These are phyloP conservation scores for Girardia tigrina DNA, from an alignment of 2,888 invertebrate genomes.

Conservation along the genomic window DNA sequence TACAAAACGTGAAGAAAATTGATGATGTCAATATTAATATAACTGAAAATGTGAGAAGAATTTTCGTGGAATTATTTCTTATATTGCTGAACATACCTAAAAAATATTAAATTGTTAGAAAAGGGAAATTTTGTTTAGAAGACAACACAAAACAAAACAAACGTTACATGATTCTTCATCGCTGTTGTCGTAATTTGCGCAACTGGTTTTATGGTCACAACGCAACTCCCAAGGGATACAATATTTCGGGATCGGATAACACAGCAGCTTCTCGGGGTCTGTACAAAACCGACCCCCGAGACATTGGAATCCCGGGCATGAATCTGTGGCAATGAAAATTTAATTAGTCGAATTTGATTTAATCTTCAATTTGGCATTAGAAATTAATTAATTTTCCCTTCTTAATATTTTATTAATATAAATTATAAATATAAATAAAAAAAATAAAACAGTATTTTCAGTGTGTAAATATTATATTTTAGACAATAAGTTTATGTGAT, in stretches of 20 bases:
- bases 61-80: neutral
- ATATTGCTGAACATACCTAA: neutral
- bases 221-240: neutral
- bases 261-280: conserved; percentile 8
- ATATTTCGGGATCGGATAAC: neutral
- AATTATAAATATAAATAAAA: too few relatives aligned
- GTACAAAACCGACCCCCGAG: neutral
- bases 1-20: neutral
- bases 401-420: too few relatives aligned
- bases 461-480: too few relatives aligned
- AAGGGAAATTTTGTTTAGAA: neutral
- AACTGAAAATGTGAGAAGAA: neutral
- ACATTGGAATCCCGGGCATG: neutral
- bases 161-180: neutral
- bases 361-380: too few relatives aligned
- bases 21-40: neutral
- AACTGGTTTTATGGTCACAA: conserved; percentile 9
- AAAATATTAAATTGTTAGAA: neutral
- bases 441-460: too few relatives aligned
- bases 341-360: too few relatives aligned
- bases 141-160: neutral
- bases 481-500: too few relatives aligned
- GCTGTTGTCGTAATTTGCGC: conserved; percentile 7
- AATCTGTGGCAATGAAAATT: neutral
- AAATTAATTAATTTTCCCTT: too few relatives aligned